Percentiles rank a stretch among this genome's conserved stretches.
Conservation (phyloP, 2,888 invertebrate genomes). For the Acanthopleura granulata region DNA sequence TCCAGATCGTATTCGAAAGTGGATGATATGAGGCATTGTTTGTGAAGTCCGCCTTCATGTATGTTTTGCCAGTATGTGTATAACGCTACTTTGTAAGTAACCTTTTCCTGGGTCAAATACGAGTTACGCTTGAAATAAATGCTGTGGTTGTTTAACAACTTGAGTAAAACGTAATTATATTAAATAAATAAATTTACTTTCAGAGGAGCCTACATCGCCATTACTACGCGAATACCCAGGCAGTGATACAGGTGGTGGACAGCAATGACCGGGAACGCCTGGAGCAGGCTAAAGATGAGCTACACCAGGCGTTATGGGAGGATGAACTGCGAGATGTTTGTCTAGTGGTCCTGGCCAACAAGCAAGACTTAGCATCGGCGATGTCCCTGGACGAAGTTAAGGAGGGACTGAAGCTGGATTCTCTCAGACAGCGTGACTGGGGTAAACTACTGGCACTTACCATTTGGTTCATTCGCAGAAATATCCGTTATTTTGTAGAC, state of each 20-base stretch:
- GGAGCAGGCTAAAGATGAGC: slow-evolving; percentile 36
- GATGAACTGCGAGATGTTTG: slow-evolving; percentile 35
- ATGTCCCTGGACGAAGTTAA: slow-evolving; percentile 36
- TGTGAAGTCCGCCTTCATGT: no score
- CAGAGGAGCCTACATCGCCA: slow-evolving; percentile 41
- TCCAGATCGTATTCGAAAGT: no score
- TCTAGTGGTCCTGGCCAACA: slow-evolving; percentile 43
- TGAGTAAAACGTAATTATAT: neutral
- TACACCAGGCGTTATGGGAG: slow-evolving; percentile 25
- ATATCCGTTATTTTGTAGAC: no score
- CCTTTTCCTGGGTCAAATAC: no score
- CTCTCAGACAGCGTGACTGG: neutral
- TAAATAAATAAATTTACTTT: neutral
- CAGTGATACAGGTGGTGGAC: slow-evolving; percentile 46
- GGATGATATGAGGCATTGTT: no score
- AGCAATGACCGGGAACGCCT: slow-evolving; percentile 45
- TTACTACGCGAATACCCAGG: slow-evolving; percentile 40
- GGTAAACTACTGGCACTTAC: no score
- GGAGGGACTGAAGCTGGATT: slow-evolving; percentile 25
- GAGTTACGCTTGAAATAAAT: no score
- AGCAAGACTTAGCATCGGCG: slow-evolving; percentile 44
- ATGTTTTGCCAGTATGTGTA: no score
- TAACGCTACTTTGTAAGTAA: no score
- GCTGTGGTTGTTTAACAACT: no score
- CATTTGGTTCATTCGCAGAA: no score